Evolutionary conservation across 2,888 invertebrate genomes (phyloP).

Genomic region (Melieria omissa): DNA sequence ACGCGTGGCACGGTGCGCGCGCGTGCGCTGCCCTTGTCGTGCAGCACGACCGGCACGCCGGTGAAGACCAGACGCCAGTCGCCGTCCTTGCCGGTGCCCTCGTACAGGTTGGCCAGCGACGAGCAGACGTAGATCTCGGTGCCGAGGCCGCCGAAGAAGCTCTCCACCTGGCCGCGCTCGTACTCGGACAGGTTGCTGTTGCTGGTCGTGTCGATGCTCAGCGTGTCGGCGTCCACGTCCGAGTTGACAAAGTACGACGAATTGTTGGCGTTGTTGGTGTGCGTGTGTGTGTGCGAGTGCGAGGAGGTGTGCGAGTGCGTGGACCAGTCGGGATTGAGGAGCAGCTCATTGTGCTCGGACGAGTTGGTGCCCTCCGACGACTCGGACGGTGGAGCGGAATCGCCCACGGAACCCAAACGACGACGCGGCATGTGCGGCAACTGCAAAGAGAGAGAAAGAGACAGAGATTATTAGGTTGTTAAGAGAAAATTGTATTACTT

Average conservation of each 20-base stretch:
- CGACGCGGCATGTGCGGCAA: conserved; percentile 65
- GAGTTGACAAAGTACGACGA: conserved; percentile 63
- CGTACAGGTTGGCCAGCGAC: conserved; percentile 79
- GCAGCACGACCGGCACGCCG: conserved; percentile 81
- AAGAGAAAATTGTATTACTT: too few species aligned
- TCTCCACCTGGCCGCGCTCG: conserved; percentile 77
- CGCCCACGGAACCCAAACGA: conserved; percentile 73
- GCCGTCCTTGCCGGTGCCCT: conserved; percentile 70
- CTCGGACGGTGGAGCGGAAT: conserved; percentile 69
- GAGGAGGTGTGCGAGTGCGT: conserved; percentile 45
- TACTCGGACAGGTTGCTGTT: conserved; percentile 70
- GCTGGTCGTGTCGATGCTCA: conserved; percentile 64
- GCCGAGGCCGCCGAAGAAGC: conserved; percentile 80
- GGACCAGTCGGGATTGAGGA: conserved; percentile 48
- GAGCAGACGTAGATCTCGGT: conserved; percentile 82
- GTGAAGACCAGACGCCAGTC: conserved; percentile 81
- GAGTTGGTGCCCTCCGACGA: conserved; percentile 71
- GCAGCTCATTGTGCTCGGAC: conserved; percentile 60
- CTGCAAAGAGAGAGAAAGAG: conserved; percentile 43
- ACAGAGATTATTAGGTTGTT: too few species aligned
- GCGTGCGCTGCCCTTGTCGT: conserved; percentile 81
- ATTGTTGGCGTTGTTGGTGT: conserved; percentile 49
- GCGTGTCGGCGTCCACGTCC: conserved; percentile 63
- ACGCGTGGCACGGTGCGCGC: conserved; percentile 76
- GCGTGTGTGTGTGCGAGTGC: conserved; percentile 48